Conservation (phyloP, 2,797 vertebrate species). For the Adrianichthys oophorus region DNA sequence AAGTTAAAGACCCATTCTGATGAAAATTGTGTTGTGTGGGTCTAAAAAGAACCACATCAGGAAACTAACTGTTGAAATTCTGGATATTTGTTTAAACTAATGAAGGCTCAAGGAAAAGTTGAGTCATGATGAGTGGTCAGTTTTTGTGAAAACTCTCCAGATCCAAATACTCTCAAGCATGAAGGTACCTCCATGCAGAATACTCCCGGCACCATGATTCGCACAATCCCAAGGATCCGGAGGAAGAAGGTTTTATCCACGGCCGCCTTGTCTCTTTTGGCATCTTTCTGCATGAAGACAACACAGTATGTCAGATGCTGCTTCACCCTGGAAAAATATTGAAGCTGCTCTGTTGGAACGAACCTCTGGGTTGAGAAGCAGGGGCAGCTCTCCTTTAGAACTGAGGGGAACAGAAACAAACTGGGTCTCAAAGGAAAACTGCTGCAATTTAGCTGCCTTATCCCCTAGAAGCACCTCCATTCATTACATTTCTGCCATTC, state of each 20-base stretch:
- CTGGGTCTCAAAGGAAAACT: too few species aligned
- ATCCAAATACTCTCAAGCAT: too few species aligned
- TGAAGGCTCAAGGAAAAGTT: too few species aligned
- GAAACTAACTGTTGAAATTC: too few species aligned
- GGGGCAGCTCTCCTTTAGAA: conserved; percentile 18
- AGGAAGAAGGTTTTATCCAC: conserved; percentile 88
- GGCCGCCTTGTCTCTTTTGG: conserved; percentile 87
- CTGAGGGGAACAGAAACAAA: conserved; percentile 28
- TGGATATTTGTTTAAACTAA: too few species aligned
- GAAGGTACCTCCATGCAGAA: conserved; percentile 88
- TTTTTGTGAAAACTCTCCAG: too few species aligned
- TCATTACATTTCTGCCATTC: background rate
- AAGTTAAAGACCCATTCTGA: too few species aligned
- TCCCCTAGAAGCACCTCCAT: background rate
- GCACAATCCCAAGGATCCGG: conserved; percentile 82
- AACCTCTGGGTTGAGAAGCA: background rate
- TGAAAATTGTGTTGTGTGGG: too few species aligned
- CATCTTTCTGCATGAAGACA: conserved; percentile 82
- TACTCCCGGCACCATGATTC: conserved; percentile 86
- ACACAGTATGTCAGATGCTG: background rate
- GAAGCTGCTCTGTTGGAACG: background rate
- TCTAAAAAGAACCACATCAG: too few species aligned
- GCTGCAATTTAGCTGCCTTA: background rate
- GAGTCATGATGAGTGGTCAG: too few species aligned
- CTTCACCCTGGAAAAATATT: too few species aligned